A percentile compares a stretch with the other conserved stretches of the same genome.
These are phyloP conservation scores for Cossypha dichroa DNA, from an alignment of 2,797 vertebrate genomes.

Conservation along the genomic window DNA sequence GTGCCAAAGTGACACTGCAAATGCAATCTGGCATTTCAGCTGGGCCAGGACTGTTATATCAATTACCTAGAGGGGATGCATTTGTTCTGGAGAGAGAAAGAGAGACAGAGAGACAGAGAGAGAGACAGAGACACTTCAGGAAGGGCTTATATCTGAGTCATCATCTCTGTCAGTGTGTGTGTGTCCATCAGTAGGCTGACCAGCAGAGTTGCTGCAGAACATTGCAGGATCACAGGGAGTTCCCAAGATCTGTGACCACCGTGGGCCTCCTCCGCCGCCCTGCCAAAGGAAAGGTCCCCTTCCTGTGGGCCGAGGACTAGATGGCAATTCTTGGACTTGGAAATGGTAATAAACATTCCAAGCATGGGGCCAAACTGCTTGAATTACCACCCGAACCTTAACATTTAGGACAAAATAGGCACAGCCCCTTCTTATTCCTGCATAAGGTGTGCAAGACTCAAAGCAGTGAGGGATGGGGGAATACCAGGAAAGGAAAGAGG, in stretches of 20 bases:
- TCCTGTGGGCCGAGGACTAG: not conserved
- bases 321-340: not conserved
- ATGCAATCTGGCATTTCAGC: constrained; percentile 1
- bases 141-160: constrained; percentile 53
- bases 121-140: not conserved
- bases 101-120: not conserved
- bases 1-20: constrained; percentile 36
- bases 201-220: not conserved
- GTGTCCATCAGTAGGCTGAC: not conserved
- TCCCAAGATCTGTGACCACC: not conserved
- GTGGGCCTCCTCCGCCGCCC: not conserved
- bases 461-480: not conserved
- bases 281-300: not conserved
- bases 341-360: not conserved
- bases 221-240: not conserved
- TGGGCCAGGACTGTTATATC: constrained; percentile 9
- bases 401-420: not conserved
- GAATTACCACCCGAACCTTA: not conserved
- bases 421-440: not conserved
- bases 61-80: constrained; percentile 10
- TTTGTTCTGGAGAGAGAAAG: constrained; percentile 10
- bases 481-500: not conserved
- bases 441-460: not conserved
- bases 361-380: fast-evolving
- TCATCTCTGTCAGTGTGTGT: not conserved